Conservation (phyloP, 2,888 invertebrate species). For the Chloromyia formosa region DNA sequence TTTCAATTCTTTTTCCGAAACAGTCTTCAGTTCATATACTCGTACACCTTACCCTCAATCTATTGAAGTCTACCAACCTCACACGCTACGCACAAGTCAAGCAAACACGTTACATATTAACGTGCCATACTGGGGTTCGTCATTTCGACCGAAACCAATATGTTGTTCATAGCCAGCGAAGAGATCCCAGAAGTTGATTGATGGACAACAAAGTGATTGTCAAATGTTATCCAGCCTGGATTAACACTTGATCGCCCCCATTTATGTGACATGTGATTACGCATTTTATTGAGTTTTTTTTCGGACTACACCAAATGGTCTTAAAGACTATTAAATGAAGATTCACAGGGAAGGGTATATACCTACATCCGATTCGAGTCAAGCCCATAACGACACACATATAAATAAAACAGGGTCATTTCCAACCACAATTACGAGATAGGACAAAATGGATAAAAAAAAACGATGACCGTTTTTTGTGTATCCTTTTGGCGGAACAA, state of each 20-base stretch:
- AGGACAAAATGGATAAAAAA: background rate
- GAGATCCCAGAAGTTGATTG: slow-evolving; percentile 50
- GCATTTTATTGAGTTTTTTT: slow-evolving; percentile 52
- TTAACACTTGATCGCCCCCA: slow-evolving; percentile 49
- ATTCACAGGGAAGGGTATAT: background rate
- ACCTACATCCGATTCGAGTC: background rate
- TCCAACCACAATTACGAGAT: background rate
- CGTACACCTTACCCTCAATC: too few relatives aligned
- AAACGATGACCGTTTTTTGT: background rate
- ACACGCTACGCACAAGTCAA: too few relatives aligned
- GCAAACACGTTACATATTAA: background rate
- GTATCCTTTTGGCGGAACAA: background rate
- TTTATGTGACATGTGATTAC: slow-evolving; percentile 52
- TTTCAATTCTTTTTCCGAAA: background rate
- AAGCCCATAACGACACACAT: background rate
- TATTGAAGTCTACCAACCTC: too few relatives aligned
- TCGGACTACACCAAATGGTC: slow-evolving; percentile 26
- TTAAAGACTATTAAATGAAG: background rate
- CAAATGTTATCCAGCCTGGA: slow-evolving; percentile 53
- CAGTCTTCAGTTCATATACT: too few relatives aligned
- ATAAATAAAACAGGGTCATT: background rate
- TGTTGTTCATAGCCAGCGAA: too few relatives aligned
- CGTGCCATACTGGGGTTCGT: background rate
- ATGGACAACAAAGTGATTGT: slow-evolving; percentile 56
- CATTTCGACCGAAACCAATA: background rate